Percentiles rank a stretch among this genome's conserved stretches.
Evolutionary conservation across 1,140 invertebrate species (phyloP).

Genomic region (Gonatopus flavifemur): DNA sequence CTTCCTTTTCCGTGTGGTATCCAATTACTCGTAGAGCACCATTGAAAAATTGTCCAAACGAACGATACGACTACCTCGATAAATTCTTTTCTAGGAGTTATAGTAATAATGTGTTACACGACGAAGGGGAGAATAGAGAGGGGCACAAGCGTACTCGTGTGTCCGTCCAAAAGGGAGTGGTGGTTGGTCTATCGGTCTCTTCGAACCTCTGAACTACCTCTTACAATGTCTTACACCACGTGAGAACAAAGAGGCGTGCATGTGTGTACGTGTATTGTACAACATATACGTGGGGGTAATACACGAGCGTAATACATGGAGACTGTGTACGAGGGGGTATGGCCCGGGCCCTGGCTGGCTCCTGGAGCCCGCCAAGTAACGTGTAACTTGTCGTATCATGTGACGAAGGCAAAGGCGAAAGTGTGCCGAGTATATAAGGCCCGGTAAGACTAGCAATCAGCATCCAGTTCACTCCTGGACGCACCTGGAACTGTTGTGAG

Average conservation of each 20-base stretch:
- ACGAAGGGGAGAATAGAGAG: constrained; percentile 35
- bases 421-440: constrained; percentile 63
- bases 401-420: constrained; percentile 54
- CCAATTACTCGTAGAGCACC: no score
- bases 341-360: constrained; percentile 38
- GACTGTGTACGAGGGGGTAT: constrained; percentile 30
- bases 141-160: constrained; percentile 42
- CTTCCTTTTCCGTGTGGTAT: no score
- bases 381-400: no score
- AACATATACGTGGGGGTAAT: constrained; percentile 49
- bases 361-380: constrained; percentile 29
- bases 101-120: no score
- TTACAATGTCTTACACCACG: no score
- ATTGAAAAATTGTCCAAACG: no score
- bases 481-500: constrained; percentile 58
- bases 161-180: constrained; percentile 53
- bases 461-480: constrained; percentile 74
- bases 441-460: constrained; percentile 63
- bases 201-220: not conserved
- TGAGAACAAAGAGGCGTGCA: constrained; percentile 50
- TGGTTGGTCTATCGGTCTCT: constrained; percentile 29
- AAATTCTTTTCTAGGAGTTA: no score
- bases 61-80: no score
- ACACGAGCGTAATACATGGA: not conserved
- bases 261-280: no score